Conservation (phyloP, 2,888 invertebrate genomes). For the Pseudococcus longispinus region DNA sequence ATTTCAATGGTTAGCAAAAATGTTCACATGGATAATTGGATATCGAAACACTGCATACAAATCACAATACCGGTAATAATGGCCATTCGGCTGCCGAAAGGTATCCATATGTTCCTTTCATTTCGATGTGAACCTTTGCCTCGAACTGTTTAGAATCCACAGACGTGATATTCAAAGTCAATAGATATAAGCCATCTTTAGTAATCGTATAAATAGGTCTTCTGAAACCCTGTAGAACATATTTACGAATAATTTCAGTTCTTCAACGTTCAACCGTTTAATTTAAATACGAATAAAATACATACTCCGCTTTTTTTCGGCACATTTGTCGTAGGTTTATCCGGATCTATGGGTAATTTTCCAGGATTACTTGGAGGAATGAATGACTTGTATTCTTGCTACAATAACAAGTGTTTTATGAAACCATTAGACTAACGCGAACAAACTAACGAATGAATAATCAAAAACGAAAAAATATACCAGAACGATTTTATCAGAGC, state of each 20-base stretch:
- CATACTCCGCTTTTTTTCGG: background rate
- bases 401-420: background rate
- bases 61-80: conserved; percentile 72
- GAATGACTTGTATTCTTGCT: background rate
- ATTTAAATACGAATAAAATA: too few relatives aligned
- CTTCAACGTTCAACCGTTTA: too few relatives aligned
- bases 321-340: background rate
- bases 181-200: conserved; percentile 77
- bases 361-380: background rate
- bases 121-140: conserved; percentile 62
- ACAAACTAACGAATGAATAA: background rate
- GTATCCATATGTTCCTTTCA: conserved; percentile 75
- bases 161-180: conserved; percentile 67
- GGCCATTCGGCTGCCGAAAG: conserved; percentile 90
- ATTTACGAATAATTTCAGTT: background rate
- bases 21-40: background rate
- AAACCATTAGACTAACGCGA: background rate
- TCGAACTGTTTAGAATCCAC: conserved; percentile 53
- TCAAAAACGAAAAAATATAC: background rate
- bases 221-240: conserved; percentile 59
- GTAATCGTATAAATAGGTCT: conserved; percentile 68
- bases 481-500: background rate
- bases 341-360: too few relatives aligned
- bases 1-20: background rate
- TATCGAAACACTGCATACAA: background rate